Base-by-base conservation (phyloP, 2,888 invertebrate species). In the Candidula unifasciata region DNA sequence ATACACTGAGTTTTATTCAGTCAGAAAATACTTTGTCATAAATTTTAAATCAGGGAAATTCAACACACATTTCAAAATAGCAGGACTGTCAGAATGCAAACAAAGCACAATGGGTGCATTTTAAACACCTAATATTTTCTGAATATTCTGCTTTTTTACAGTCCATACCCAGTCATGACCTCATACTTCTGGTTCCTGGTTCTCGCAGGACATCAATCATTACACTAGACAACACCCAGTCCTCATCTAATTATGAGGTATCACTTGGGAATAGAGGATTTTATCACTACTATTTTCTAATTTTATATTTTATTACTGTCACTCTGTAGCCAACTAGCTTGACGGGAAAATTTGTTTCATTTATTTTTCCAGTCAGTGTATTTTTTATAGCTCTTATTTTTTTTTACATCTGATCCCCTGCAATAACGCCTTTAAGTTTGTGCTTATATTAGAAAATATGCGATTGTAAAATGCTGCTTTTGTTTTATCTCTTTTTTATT, bases 181-280 rank as follows among this genome's bases (percentile, higher is more conserved):
- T 37, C 16, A 66, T 79, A 52, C 66, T 68, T 57, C 44, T 79
- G 68, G 66, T 79, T 16, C 79, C 79, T 52, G 79, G 79, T 52
- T 68, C 66, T 30, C 66, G 68, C 66, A 66, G 57, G 66, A 44
- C 30, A 16, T 68, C 79, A 44, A 3, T 79, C 18, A 57, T 68
- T 68, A 68, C 79, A 27, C 16, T 79, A 52, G 79, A 68, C 68
- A 79, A 52, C 44, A 68, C 44, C 27, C 79, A 79, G 24, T 79
- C 68, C 79, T 27, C 30, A 44, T 68, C 74, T 54, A 18, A 68
- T 27, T 52, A 68, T 66, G 79, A 79, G 79, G 79, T 79, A 79
- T 24, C 74, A 6, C 0, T 21, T 13, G 27, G 54, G 54, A 37
- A 10, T 54, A 27, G 30, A 44, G 30, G 18, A 27, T 18, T 3